Base-by-base conservation (phyloP, 30 jellyfish, hydroid and myxozoan genomes). In the Aurelia aurita complex sp. Pacific region DNA sequence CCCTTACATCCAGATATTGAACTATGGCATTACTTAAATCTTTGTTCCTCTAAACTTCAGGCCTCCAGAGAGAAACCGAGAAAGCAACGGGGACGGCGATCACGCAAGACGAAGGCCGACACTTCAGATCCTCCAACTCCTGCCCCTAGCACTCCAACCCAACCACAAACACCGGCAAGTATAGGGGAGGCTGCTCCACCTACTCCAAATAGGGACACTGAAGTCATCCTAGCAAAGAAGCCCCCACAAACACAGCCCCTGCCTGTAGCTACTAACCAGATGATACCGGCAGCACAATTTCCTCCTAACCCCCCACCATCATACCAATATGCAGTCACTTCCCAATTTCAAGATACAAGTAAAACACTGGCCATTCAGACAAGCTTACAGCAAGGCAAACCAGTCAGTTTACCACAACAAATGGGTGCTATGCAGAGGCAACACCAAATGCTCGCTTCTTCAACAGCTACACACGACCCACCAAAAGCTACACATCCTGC, bases 111-210 rank as follows among this genome's bases (percentile, higher is more conserved):
- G 10, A 88, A 82, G 33, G 32, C 75, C 1, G 91, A 73, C 13
- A 7, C 81, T 0, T 23, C 82, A 7, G 91, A 77, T 53, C 88
- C 88, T 38, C 60, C 91, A 34, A 68, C 89, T 3, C 86, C 89
- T 17, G 92, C 80, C 55, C 96, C 96, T 2, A 76, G 88, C 57
- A 91, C 91, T 19, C 97, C 97, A 64, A 84, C 97, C 14, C 89
- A 84, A 64, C 94, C 91, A 35, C 89, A 52, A 32, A 85, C 91
- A 9, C 95, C 88, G 19, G 92, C 96, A 11, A 62, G 87, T 19
- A 32, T 82, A 0, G 80, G 76, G 33, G 91, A 73, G 34, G 72
- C 88, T 12, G 85, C 69, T 5, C 89, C 90, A 11, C 29, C 77
- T 16, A 86, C 95, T 5, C 85, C 95, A 46, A 86, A 86, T 46